phyloP scores from a whole-genome alignment of 2,797 vertebrate species.

The Pangasius macronema region DNA sequence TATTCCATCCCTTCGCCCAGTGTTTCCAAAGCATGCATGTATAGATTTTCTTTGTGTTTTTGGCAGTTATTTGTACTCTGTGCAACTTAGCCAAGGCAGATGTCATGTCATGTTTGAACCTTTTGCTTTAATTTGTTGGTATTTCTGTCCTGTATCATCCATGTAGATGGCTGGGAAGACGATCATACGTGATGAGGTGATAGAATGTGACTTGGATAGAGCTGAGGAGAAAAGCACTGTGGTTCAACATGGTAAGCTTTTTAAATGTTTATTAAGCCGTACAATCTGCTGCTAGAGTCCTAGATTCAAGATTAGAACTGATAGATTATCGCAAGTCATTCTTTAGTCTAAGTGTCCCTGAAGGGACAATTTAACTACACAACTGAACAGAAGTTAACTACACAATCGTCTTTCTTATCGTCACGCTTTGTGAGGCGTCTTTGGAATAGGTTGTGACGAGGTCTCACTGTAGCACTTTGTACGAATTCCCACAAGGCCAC shows the following conservation, averaged over 20 bases:
- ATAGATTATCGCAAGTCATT: constrained; percentile 2
- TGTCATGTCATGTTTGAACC: not conserved
- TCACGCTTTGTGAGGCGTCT: not conserved
- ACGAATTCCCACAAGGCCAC: not conserved
- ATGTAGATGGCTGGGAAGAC: constrained; percentile 72
- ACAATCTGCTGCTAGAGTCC: not conserved
- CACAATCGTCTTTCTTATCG: not conserved
- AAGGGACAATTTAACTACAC: not conserved
- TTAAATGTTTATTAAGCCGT: not conserved
- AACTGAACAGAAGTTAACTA: not conserved
- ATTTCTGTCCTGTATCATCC: not conserved
- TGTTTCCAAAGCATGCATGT: not conserved
- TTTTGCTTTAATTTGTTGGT: constrained; percentile 56
- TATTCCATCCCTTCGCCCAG: not conserved
- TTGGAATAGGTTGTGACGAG: not conserved
- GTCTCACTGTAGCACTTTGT: not conserved
- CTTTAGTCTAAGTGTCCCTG: not conserved
- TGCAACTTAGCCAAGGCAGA: not conserved
- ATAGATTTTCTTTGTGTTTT: not conserved
- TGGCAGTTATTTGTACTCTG: not conserved
- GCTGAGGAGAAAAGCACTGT: constrained; percentile 78
- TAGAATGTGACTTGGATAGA: constrained; percentile 74
- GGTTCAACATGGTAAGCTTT: constrained; percentile 70
- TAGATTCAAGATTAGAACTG: not conserved
- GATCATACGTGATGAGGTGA: constrained; percentile 75